phyloP scores from a whole-genome alignment of 2,888 invertebrate genomes.

The Notodromas monacha region DNA sequence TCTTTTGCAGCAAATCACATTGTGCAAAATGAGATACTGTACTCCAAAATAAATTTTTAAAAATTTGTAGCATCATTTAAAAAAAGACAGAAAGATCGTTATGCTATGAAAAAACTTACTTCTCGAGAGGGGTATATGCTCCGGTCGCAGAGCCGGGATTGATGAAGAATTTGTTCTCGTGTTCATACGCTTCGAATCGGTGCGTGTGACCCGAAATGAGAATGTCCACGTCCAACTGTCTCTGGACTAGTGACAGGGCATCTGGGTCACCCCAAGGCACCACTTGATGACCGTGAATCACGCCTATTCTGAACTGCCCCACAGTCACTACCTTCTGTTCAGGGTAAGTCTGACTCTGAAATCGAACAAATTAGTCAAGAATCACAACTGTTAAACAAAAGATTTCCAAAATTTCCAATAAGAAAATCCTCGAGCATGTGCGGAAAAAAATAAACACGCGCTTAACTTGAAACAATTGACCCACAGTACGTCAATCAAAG shows the following conservation, averaged over 20 bases:
- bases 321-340: slow-evolving; percentile 97
- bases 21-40: too few relatives aligned
- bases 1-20: too few relatives aligned
- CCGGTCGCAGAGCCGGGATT: slow-evolving; percentile 98
- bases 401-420: too few relatives aligned
- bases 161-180: slow-evolving; percentile 93
- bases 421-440: too few relatives aligned
- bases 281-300: slow-evolving; percentile 90
- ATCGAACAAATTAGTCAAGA: slow-evolving; percentile 12
- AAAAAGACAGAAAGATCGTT: too few relatives aligned
- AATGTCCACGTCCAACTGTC: slow-evolving; percentile 92
- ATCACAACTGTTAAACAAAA: too few relatives aligned
- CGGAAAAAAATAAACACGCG: too few relatives aligned
- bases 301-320: slow-evolving; percentile 86
- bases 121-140: slow-evolving; percentile 68
- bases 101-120: slow-evolving; percentile 19
- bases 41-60: too few relatives aligned
- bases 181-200: slow-evolving; percentile 87
- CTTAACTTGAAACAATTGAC: too few relatives aligned
- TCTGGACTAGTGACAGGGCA: slow-evolving; percentile 60
- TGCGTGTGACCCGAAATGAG: slow-evolving; percentile 95
- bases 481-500: too few relatives aligned
- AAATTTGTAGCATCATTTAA: too few relatives aligned
- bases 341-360: slow-evolving; percentile 39
- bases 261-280: slow-evolving; percentile 92